Conservation (phyloP, 2,888 invertebrate species). For the Acrocyrtus sp. region DNA sequence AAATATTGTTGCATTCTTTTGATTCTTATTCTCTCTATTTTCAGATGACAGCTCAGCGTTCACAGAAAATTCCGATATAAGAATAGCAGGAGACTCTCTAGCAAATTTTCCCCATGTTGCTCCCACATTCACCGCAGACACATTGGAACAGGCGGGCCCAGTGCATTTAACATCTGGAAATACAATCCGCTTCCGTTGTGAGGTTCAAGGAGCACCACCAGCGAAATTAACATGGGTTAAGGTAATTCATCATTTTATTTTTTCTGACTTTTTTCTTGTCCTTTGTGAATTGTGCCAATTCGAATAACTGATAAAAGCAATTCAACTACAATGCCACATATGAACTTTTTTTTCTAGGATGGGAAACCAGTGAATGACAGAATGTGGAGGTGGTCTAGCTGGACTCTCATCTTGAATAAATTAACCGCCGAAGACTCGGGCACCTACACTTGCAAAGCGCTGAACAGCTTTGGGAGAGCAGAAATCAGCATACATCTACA, state of each 20-base stretch:
- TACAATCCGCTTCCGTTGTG: conserved; percentile 60
- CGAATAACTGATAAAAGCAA: no score
- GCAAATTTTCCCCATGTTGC: conserved; percentile 36
- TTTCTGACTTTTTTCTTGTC: no score
- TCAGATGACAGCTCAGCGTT: conserved; percentile 38
- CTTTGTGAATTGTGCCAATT: no score
- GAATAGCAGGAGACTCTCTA: conserved; percentile 21
- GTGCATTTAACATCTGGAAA: conserved; percentile 61
- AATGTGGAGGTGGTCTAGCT: conserved; percentile 59
- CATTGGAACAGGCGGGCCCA: conserved; percentile 59
- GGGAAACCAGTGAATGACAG: conserved; percentile 61
- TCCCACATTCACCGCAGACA: conserved; percentile 57
- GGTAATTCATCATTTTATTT: conserved; percentile 30
- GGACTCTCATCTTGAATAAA: conserved; percentile 61
- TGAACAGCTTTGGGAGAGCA: conserved; percentile 55
- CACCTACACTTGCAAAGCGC: conserved; percentile 56
- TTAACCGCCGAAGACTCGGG: conserved; percentile 60
- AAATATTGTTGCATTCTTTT: background rate
- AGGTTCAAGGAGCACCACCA: conserved; percentile 55
- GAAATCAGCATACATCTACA: conserved; percentile 59
- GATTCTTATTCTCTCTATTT: background rate
- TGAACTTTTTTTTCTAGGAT: conserved; percentile 52
- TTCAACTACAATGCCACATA: no score
- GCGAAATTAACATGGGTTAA: conserved; percentile 62
- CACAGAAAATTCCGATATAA: conserved; percentile 31